These are phyloP conservation scores for Chelidonichthys spinosus DNA, from an alignment of 2,797 vertebrate genomes.

Conservation along the genomic window DNA sequence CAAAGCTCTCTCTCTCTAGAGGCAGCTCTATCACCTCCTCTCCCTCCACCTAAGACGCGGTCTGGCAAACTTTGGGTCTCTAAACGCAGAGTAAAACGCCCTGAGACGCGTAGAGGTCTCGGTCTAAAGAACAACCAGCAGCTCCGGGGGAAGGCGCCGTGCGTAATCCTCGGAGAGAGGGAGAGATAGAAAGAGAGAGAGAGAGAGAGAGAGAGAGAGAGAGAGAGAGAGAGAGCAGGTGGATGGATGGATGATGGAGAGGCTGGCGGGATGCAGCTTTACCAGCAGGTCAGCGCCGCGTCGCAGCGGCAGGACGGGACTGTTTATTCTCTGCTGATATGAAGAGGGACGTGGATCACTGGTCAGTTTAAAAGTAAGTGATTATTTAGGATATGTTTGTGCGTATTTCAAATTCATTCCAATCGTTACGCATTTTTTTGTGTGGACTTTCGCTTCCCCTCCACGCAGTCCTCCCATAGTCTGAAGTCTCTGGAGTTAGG, in stretches of 20 bases:
- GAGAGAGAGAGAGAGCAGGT: slow-evolving; percentile 59
- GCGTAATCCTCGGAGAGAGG: slow-evolving; percentile 43
- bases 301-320: slow-evolving; percentile 32
- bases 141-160: slow-evolving; percentile 26
- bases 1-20: neutral
- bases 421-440: neutral
- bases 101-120: slow-evolving; percentile 16
- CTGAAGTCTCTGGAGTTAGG: neutral
- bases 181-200: too few species aligned
- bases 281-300: slow-evolving; percentile 39
- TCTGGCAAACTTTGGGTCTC: slow-evolving; percentile 11
- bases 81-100: slow-evolving; percentile 39
- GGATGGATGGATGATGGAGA: slow-evolving; percentile 75
- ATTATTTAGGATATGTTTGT: neutral
- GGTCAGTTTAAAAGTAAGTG: slow-evolving; percentile 61
- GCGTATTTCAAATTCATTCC: neutral
- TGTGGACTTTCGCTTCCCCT: slow-evolving; percentile 4
- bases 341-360: slow-evolving; percentile 32
- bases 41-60: neutral
- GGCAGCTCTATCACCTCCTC: neutral
- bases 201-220: too few species aligned
- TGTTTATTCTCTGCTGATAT: neutral
- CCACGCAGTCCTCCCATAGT: neutral
- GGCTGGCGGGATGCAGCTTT: slow-evolving; percentile 52
- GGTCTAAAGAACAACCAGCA: neutral